Percentiles rank a stretch among this genome's conserved stretches.
These are phyloP conservation scores for Amphiura filiformis DNA, from an alignment of 35 echinoderm and acorn worm species.

Conservation along the genomic window DNA sequence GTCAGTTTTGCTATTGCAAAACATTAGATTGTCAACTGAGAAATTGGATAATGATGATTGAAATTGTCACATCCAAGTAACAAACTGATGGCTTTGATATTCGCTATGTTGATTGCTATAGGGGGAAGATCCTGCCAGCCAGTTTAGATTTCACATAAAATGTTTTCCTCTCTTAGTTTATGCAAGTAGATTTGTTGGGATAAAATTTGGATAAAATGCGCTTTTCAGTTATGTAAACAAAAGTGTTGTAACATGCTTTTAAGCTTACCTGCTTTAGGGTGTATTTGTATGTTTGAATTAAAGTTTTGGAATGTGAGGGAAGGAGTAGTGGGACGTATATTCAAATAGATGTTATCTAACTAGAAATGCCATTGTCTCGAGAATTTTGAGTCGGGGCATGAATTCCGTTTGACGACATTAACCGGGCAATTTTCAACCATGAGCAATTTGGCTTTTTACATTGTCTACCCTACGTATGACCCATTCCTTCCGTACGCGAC, in stretches of 20 bases:
- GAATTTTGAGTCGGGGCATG: not conserved
- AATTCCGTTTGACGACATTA: not conserved
- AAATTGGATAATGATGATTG: conserved; percentile 15
- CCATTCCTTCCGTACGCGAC: too few species aligned
- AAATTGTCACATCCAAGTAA: not conserved
- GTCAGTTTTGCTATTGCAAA: not conserved
- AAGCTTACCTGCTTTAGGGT: not conserved
- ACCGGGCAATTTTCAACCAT: not conserved
- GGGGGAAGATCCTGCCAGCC: not conserved
- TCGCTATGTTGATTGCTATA: not conserved
- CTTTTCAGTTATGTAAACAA: too few species aligned
- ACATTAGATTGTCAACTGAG: not conserved
- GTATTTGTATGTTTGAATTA: not conserved
- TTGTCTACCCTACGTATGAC: not conserved
- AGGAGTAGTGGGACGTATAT: not conserved
- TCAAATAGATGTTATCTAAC: not conserved
- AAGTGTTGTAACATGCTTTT: too few species aligned
- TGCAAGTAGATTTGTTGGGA: too few species aligned
- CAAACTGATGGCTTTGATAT: not conserved
- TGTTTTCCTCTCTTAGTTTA: not conserved
- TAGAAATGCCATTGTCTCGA: not conserved
- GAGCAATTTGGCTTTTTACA: not conserved
- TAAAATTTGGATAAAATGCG: too few species aligned
- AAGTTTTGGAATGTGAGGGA: not conserved
- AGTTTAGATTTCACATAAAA: not conserved